Conservation (phyloP, 2,797 vertebrate species). For the Orestias chungarensis region DNA sequence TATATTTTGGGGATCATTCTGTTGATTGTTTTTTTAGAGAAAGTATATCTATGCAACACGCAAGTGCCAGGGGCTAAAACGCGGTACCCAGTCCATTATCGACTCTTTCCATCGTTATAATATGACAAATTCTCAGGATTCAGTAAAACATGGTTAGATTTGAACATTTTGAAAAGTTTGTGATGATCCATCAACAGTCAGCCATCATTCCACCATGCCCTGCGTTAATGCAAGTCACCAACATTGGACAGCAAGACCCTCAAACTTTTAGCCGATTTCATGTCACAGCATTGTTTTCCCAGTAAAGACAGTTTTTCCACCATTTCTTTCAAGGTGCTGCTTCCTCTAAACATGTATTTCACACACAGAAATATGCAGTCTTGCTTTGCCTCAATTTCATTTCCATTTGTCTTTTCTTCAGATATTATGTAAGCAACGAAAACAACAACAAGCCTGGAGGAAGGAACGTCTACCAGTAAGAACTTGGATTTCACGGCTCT, state of each 20-base stretch:
- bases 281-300: background rate
- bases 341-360: background rate
- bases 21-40: no score
- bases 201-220: background rate
- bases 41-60: no score
- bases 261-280: background rate
- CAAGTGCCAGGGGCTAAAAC: no score
- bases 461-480: conserved; percentile 93
- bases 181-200: background rate
- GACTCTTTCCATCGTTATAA: background rate
- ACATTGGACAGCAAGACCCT: background rate
- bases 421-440: conserved; percentile 93
- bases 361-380: background rate
- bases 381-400: background rate
- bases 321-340: background rate
- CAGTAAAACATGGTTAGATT: no score
- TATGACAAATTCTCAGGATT: no score
- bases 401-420: conserved; percentile 61
- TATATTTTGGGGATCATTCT: no score
- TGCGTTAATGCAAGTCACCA: background rate
- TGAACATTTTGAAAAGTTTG: no score
- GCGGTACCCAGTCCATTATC: background rate
- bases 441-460: conserved; percentile 81
- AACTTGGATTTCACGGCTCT: background rate
- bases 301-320: no score